Percentiles rank a stretch among this genome's conserved stretches.
phyloP scores from a whole-genome alignment of 2,888 invertebrate species.

The Luperina testacea region DNA sequence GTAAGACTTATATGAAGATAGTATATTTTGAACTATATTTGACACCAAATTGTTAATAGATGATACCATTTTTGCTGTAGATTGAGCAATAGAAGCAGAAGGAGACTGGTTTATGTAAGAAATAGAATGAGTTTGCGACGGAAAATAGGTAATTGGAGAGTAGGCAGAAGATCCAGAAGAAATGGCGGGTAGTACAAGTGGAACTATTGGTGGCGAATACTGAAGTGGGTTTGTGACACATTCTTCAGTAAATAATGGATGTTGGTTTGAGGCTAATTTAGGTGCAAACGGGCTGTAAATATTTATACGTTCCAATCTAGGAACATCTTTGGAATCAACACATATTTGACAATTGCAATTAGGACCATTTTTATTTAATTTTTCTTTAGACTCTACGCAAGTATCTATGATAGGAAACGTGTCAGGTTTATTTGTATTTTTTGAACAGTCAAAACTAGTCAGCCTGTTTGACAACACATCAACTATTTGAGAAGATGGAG shows the following conservation, averaged over 20 bases:
- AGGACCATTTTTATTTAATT: not conserved
- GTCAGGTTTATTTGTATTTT: not conserved
- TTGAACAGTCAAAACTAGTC: not conserved
- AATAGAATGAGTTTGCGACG: not conserved
- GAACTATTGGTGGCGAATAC: conserved; percentile 18
- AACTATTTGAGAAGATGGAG: not conserved
- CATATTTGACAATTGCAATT: not conserved
- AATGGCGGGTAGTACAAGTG: conserved; percentile 3
- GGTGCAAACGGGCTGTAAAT: not conserved
- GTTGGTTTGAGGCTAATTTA: not conserved
- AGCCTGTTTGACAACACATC: not conserved
- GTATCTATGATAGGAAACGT: not conserved
- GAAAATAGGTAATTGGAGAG: not conserved
- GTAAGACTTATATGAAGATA: conserved; percentile 24
- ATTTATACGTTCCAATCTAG: not conserved
- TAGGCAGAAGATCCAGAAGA: not conserved
- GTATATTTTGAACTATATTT: conserved; percentile 32
- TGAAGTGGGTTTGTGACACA: not conserved
- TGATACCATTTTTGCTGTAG: conserved; percentile 29
- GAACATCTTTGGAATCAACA: not conserved
- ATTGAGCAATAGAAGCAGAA: conserved; percentile 6
- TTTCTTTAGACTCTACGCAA: conserved; percentile 2
- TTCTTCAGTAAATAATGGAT: not conserved
- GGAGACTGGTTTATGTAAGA: conserved; percentile 22
- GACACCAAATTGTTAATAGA: conserved; percentile 47